Evolutionary conservation across 2,113 vertebrate species (phyloP).

Genomic region (Aegithalos caudatus): DNA sequence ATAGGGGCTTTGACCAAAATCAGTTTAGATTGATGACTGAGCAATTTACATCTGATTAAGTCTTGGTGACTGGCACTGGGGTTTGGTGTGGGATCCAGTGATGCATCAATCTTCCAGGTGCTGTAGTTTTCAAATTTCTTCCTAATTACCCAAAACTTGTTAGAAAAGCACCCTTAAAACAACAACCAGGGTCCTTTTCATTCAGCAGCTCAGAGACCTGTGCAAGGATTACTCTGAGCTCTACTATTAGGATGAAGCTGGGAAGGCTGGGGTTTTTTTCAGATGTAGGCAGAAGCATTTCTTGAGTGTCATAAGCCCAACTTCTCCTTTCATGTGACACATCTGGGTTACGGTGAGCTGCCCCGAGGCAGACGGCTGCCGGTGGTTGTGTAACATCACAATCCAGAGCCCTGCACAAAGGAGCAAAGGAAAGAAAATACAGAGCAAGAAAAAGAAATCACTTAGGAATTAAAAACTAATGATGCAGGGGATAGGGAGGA

Average conservation of each 20-base stretch:
- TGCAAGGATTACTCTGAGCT: not conserved
- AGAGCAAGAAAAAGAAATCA: not conserved
- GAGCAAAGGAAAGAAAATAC: not conserved
- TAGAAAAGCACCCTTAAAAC: not conserved
- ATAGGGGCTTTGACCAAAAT: not conserved
- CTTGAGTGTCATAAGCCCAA: not conserved
- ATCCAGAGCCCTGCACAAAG: not conserved
- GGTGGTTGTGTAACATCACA: not conserved
- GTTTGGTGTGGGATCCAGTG: not conserved
- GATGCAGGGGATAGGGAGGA: not conserved
- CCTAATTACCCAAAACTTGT: not conserved
- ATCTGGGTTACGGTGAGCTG: conserved; percentile 42
- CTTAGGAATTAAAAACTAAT: not conserved
- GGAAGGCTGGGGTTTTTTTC: not conserved
- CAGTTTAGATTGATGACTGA: not conserved
- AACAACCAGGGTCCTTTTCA: not conserved
- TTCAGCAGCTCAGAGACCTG: not conserved
- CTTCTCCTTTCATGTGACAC: conserved; percentile 49
- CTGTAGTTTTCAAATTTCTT: not conserved
- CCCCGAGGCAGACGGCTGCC: not conserved
- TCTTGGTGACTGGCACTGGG: not conserved
- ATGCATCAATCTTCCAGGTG: not conserved
- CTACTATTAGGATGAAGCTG: not conserved
- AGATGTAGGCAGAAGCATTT: conserved; percentile 13
- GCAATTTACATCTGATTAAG: not conserved